Evolutionary conservation across 2,113 vertebrate species (phyloP), one percentile per base, ranked within the genome.

Genomic region (Noturus placidus): DNA sequence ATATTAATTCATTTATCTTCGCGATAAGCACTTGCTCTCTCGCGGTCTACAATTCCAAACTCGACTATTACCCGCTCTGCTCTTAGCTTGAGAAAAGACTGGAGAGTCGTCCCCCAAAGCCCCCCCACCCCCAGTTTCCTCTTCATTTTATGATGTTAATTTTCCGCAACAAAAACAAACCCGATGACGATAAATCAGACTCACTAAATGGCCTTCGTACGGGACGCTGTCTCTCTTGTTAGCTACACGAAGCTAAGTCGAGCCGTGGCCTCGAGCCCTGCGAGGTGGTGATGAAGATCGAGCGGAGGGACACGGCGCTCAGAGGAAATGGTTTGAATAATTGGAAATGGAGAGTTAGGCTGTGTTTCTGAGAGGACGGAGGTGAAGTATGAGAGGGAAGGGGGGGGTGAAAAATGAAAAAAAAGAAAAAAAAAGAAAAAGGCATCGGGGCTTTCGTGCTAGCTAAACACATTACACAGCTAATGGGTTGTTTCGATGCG

Each of bases 1-100:
- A 95, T 95, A 95, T 95, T 95, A 93, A 95, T 95, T 95, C 93
- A 95, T 94, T 95, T 95, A 95, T 95, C 93, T 94, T 90, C 30
- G 57, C 76, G 93, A 94, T 94, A 95, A 94, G 93, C 93, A 94
- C 93, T 93, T 93, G 93, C 94, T 94, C 93, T 92, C 93, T 94
- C 87, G 92, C 92, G 42, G 4, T 46, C 42, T 93, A 67, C 94
- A 95, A 94, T 93, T 92, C 93, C 92, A 94, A 94, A 94, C 93
- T 94, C 93, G 93, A 93, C 94, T 91, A 92, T 94, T 93, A 93
- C 92, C 93, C 92, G 93, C 94, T 94, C 8, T 30, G 79, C 93
- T 94, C 91, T 91, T 91, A 69, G 92, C 90, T 90, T 88, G 92
- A 35, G 54, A 81, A 22, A 91, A 93, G 91, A 91, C 91, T 92